These are phyloP conservation scores for Hartigia nigra DNA, from an alignment of 2,888 invertebrate genomes.

Conservation along the genomic window DNA sequence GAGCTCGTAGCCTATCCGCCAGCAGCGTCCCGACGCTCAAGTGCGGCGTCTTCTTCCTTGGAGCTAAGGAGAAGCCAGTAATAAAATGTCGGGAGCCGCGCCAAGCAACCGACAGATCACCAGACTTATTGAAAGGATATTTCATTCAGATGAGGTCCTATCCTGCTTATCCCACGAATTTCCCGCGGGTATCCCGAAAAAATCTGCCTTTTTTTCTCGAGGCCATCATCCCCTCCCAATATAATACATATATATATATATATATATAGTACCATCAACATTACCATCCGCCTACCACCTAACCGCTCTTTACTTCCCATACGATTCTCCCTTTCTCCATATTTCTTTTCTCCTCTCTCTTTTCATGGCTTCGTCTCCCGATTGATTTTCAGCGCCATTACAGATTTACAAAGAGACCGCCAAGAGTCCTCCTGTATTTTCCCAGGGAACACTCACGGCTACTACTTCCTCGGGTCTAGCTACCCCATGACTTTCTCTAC, in stretches of 20 bases:
- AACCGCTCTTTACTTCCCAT: slow-evolving; percentile 17
- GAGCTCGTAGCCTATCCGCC: neutral
- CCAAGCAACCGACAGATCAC: slow-evolving; percentile 62
- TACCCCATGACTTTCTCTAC: neutral
- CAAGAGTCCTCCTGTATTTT: neutral
- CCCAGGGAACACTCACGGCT: neutral
- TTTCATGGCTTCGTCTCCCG: slow-evolving; percentile 21
- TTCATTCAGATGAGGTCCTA: slow-evolving; percentile 58
- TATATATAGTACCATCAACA: neutral
- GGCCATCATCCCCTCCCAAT: neutral
- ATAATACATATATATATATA: neutral
- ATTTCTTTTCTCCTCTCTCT: slow-evolving; percentile 26
- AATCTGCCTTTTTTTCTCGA: neutral
- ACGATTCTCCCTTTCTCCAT: neutral
- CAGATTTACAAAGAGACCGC: neutral
- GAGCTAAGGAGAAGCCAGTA: slow-evolving; percentile 40
- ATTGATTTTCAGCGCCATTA: slow-evolving; percentile 29
- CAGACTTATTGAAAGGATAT: slow-evolving; percentile 64
- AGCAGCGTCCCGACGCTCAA: neutral
- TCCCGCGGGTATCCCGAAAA: slow-evolving; percentile 48
- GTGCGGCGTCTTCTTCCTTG: neutral
- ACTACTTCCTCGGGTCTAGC: neutral
- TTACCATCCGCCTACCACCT: slow-evolving; percentile 16
- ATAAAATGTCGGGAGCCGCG: slow-evolving; percentile 63
- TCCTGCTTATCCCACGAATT: slow-evolving; percentile 57